Conservation (phyloP, 2,888 invertebrate species). For the Crocallis elinguaria region DNA sequence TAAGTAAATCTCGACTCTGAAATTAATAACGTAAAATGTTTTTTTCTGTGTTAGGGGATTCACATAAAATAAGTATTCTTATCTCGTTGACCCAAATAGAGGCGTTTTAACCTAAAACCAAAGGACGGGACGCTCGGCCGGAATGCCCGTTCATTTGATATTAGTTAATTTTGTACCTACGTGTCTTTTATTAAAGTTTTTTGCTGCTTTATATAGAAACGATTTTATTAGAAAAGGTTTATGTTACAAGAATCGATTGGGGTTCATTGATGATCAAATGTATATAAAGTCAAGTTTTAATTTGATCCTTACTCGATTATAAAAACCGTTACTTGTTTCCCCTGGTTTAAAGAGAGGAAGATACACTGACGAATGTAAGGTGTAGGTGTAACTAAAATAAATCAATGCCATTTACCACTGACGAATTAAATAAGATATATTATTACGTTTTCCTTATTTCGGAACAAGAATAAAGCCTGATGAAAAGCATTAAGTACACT, state of each 20-base stretch:
- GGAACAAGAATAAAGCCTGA: slow-evolving; percentile 39
- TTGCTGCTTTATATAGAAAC: slow-evolving; percentile 2
- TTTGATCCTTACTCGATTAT: no score
- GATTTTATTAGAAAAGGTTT: slow-evolving; percentile 19
- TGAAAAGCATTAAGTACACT: slow-evolving; percentile 53
- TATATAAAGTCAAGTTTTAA: not conserved
- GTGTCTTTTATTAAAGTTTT: slow-evolving; percentile 17
- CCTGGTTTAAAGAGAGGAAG: no score
- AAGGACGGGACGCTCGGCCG: slow-evolving; percentile 28
- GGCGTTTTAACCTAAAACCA: slow-evolving; percentile 52
- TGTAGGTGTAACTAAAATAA: not conserved
- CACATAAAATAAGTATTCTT: slow-evolving; percentile 50
- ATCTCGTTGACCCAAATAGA: slow-evolving; percentile 56
- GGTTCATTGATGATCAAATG: not conserved
- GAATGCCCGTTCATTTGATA: slow-evolving; percentile 32
- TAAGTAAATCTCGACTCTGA: slow-evolving; percentile 36
- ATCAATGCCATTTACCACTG: slow-evolving; percentile 5
- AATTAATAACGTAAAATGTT: slow-evolving; percentile 32
- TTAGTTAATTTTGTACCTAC: slow-evolving; percentile 32
- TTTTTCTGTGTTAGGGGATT: slow-evolving; percentile 26
- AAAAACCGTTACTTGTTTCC: no score
- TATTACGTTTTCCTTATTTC: slow-evolving; percentile 31
- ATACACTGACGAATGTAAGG: no score
- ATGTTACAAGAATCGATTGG: not conserved
- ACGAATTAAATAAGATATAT: slow-evolving; percentile 27